phyloP scores from a whole-genome alignment of 2,113 vertebrate species.

The Odocoileus hemionus region DNA sequence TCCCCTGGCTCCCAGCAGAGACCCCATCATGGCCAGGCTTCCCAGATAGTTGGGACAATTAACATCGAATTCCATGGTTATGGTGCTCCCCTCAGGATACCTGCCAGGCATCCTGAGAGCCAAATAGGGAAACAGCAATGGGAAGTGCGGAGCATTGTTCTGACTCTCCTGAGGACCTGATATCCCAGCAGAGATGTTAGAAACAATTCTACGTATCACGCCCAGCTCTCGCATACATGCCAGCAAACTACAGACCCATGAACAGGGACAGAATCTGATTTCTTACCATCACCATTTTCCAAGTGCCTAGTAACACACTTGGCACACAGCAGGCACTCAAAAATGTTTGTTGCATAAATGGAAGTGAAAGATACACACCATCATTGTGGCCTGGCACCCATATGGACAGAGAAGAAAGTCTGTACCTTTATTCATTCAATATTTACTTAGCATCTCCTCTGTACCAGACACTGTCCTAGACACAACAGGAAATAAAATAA shows the following conservation, averaged over 20 bases:
- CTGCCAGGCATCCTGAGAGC: constrained; percentile 37
- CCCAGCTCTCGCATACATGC: neutral
- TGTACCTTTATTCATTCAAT: neutral
- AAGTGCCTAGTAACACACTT: neutral
- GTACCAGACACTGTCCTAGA: neutral
- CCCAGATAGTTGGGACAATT: constrained; percentile 22
- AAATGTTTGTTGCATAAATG: neutral
- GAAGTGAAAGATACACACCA: neutral
- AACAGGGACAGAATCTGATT: neutral
- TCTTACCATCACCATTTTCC: neutral
- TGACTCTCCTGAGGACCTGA: neutral
- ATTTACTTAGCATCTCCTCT: neutral
- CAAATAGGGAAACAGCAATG: neutral
- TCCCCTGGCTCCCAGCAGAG: constrained; percentile 29
- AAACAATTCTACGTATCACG: neutral
- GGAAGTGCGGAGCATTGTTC: neutral
- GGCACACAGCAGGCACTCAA: neutral
- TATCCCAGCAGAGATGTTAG: neutral
- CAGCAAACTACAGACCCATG: neutral
- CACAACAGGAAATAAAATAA: constrained; percentile 2
- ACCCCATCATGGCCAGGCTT: neutral
- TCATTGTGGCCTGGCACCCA: neutral
- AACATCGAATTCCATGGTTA: neutral
- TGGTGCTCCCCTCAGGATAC: neutral
- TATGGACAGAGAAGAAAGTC: neutral